These are phyloP conservation scores for Lochmaea crataegi DNA, from an alignment of 2,888 invertebrate species.

Conservation along the genomic window DNA sequence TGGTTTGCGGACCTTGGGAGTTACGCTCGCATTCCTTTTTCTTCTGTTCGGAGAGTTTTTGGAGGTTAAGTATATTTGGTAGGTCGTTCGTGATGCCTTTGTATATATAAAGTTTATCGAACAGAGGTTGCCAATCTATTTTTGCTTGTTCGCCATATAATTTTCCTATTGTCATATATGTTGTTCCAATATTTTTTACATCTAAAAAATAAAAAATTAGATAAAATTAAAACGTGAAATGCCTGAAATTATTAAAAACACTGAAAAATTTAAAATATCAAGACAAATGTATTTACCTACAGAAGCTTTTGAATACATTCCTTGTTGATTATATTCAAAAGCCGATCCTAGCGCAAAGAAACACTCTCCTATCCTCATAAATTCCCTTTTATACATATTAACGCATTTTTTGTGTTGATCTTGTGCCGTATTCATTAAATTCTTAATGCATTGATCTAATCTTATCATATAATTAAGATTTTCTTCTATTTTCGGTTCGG, in stretches of 20 bases:
- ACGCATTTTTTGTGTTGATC: constrained; percentile 91
- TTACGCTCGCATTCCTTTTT: constrained; percentile 88
- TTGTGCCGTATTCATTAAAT: constrained; percentile 80
- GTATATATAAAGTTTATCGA: constrained; percentile 93
- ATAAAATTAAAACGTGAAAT: constrained; percentile 1
- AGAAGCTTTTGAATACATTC: constrained; percentile 77
- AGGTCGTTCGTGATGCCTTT: constrained; percentile 91
- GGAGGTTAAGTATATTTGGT: constrained; percentile 90
- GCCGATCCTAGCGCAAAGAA: constrained; percentile 87
- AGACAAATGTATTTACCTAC: constrained; percentile 68
- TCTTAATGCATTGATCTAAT: constrained; percentile 90
- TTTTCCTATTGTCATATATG: constrained; percentile 89
- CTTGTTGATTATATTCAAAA: constrained; percentile 79
- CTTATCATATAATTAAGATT: constrained; percentile 84
- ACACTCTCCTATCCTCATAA: constrained; percentile 88
- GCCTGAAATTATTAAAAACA: neutral
- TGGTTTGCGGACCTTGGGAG: constrained; percentile 83
- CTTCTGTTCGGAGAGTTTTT: constrained; percentile 91
- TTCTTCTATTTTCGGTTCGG: constrained; percentile 86
- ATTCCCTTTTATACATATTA: constrained; percentile 89
- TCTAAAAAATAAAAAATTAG: constrained; percentile 50
- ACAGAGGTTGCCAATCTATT: constrained; percentile 89
- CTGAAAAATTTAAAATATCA: neutral
- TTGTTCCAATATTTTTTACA: constrained; percentile 83
- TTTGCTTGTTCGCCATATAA: constrained; percentile 92